Conservation (phyloP, 1,140 invertebrate species). For the Drosophila murphyi region DNA sequence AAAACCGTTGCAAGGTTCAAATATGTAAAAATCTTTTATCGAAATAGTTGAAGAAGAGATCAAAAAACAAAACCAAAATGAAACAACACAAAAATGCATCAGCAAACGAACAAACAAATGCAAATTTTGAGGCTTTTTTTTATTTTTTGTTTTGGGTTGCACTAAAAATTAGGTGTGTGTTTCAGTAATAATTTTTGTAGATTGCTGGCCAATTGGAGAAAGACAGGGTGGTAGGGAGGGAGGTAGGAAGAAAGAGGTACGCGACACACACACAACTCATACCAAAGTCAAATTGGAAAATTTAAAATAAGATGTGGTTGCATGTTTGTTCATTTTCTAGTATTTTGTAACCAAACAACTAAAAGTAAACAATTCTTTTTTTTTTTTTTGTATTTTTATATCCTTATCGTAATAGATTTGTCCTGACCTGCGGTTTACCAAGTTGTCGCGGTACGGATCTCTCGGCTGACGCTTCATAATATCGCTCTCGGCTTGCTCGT, state of each 20-base stretch:
- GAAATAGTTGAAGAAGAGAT: constrained; percentile 14
- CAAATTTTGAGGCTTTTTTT: constrained; percentile 50
- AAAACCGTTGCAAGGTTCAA: constrained; percentile 8
- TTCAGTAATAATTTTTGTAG: constrained; percentile 24
- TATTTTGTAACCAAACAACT: constrained; percentile 74
- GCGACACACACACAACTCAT: constrained; percentile 71
- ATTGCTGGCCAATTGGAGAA: constrained; percentile 75
- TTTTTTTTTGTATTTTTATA: constrained; percentile 47
- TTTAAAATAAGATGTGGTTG: constrained; percentile 62
- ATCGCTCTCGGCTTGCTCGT: constrained; percentile 99
- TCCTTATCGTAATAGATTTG: constrained; percentile 67
- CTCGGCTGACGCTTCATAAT: constrained; percentile 99
- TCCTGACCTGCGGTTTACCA: constrained; percentile 97
- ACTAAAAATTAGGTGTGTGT: constrained; percentile 27
- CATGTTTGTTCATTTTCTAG: constrained; percentile 82
- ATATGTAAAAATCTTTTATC: constrained; percentile 9
- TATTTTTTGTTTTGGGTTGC: constrained; percentile 20
- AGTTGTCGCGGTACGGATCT: constrained; percentile 97
- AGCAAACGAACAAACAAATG: constrained; percentile 76
- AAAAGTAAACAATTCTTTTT: constrained; percentile 72
- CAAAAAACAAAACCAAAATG: constrained; percentile 16
- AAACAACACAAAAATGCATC: constrained; percentile 67
- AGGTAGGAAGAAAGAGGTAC: constrained; percentile 10
- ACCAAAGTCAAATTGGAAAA: constrained; percentile 59
- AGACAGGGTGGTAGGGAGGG: neutral